These are phyloP conservation scores for Adela reaumurella DNA, from an alignment of 2,888 invertebrate genomes.

Conservation along the genomic window DNA sequence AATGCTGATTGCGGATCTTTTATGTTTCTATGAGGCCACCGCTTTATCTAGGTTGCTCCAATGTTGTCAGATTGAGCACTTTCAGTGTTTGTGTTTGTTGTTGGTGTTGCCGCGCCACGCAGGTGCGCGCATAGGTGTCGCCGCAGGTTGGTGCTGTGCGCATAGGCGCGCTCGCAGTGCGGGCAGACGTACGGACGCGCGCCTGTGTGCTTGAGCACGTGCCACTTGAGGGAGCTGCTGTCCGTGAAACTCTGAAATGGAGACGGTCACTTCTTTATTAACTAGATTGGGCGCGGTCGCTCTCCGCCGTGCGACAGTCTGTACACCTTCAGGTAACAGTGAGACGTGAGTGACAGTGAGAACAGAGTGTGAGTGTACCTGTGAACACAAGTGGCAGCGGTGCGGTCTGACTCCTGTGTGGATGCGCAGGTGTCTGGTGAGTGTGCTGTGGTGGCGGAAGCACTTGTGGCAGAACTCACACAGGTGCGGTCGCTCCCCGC, in stretches of 20 bases:
- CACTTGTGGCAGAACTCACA: constrained; percentile 8
- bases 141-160: not conserved
- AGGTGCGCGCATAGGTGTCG: not conserved
- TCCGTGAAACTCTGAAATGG: not conserved
- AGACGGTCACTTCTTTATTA: no score
- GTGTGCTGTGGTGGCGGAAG: constrained; percentile 9
- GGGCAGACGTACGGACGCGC: not conserved
- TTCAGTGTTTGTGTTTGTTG: no score
- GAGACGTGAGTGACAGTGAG: no score
- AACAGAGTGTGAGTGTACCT: no score
- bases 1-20: no score
- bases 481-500: constrained; percentile 7
- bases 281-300: no score
- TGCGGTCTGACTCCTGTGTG: constrained; percentile 9
- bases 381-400: constrained; percentile 10
- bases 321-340: no score
- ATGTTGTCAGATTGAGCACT: no score
- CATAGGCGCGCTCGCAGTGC: not conserved
- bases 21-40: no score
- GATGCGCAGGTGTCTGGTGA: constrained; percentile 9
- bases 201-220: not conserved
- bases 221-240: not conserved
- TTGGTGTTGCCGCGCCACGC: no score
- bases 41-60: no score
- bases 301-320: not conserved